Percentiles rank a stretch among this genome's conserved stretches.
Evolutionary conservation across 2,113 vertebrate genomes (phyloP).

Genomic region (Prinia subflava): DNA sequence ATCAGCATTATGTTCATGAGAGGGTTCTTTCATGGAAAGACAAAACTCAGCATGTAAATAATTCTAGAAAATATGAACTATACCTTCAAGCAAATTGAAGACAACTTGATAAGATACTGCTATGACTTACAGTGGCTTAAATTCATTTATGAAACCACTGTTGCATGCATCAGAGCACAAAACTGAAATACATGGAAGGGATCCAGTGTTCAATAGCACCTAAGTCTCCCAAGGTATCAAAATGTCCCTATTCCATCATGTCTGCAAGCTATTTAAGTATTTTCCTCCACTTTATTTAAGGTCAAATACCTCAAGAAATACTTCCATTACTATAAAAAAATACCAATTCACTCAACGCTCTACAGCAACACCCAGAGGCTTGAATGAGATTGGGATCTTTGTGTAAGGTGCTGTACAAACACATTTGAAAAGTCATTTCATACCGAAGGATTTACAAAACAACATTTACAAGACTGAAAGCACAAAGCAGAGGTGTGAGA

Average conservation of each 20-base stretch:
- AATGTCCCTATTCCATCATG: not conserved
- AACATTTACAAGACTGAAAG: not conserved
- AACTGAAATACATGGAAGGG: not conserved
- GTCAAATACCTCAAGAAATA: not conserved
- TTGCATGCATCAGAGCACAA: not conserved
- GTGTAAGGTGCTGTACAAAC: not conserved
- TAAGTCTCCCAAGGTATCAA: not conserved
- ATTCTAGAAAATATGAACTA: not conserved
- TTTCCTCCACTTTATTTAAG: not conserved
- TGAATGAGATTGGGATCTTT: not conserved
- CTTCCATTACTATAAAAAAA: not conserved
- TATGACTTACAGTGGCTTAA: not conserved
- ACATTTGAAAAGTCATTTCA: not conserved
- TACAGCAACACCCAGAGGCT: conserved; percentile 23
- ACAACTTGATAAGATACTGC: not conserved
- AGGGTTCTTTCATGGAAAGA: not conserved
- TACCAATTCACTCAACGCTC: not conserved
- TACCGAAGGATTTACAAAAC: not conserved
- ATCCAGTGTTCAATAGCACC: not conserved
- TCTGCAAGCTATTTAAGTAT: not conserved
- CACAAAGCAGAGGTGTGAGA: not conserved
- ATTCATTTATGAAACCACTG: not conserved
- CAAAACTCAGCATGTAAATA: not conserved
- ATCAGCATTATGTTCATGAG: not conserved
- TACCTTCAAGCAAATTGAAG: not conserved